Conservation (phyloP, 1,140 invertebrate species). For the Zaprionus africanus region DNA sequence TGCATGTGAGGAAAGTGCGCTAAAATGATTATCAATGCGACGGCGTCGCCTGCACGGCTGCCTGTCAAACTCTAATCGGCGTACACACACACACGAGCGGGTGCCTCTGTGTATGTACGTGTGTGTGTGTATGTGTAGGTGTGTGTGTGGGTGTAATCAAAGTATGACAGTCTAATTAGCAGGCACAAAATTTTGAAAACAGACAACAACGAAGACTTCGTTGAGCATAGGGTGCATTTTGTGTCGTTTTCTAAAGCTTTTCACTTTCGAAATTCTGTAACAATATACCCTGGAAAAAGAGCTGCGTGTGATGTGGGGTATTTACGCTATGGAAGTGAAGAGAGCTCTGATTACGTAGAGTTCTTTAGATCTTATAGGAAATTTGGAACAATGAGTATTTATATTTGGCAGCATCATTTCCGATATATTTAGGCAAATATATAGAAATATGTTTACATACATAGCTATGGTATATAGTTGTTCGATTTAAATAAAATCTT, state of each 20-base stretch:
- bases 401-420: no score
- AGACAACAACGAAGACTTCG: slow-evolving; percentile 3
- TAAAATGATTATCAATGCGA: slow-evolving; percentile 38
- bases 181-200: slow-evolving; percentile 58
- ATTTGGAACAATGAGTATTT: no score
- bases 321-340: neutral
- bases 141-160: slow-evolving; percentile 58
- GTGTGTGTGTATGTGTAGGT: neutral
- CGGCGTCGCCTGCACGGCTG: slow-evolving; percentile 28
- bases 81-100: slow-evolving; percentile 4
- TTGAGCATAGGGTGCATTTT: slow-evolving; percentile 23
- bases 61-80: slow-evolving; percentile 27
- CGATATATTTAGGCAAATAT: no score
- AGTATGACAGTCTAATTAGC: slow-evolving; percentile 71
- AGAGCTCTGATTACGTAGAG: neutral
- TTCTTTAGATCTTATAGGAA: no score
- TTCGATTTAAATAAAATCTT: no score
- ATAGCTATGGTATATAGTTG: no score
- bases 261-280: slow-evolving; percentile 61
- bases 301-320: neutral
- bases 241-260: slow-evolving; percentile 48
- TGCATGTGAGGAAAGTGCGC: neutral
- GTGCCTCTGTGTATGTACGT: neutral
- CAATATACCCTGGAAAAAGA: neutral
- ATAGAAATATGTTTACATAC: no score